Evolutionary conservation across 1,140 invertebrate species (phyloP), one percentile per base, ranked within the genome.

Genomic region (Bombus breviceps): DNA sequence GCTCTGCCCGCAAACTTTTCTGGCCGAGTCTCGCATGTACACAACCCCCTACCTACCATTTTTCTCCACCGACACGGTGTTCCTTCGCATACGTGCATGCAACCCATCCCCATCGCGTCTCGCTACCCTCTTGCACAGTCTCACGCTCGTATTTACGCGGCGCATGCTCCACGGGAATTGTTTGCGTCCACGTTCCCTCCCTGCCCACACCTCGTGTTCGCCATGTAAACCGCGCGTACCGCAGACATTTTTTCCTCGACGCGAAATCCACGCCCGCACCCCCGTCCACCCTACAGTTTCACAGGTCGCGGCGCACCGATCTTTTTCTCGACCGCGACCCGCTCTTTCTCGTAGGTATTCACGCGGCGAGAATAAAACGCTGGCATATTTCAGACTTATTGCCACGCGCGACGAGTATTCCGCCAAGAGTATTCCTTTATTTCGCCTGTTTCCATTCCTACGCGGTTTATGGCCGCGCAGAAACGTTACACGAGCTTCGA

Each of bases 371-470:
- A 93, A 93, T 91, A 93, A 93, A 93, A 93, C 89, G 87, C 88
- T 72, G 87, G 88, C 90, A 93, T 92, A 93, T 93, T 93, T 93
- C 92, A 93, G 91, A 93, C 92, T 93, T 93, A 93, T 93, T 93
- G 92, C 86, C 72, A 73, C 25, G 68, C 81, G 72, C 78, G 77
- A 77, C 76, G 77, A 86, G 81, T 80, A 84, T 89, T 75, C 84
- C 64, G 78, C 68, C 80, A 62, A 80, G 87, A 66, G 66, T 37
- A 37, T 68, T 68, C 92, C 92, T 92, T 93, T 93, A 93, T 92
- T 89, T 90, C 90, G 87, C 87, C 88, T 86, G 88, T 86, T 93
- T 93, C 92, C 91, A 91, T 92, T 92, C 86, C 89, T 88, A 89
- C 88, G 86, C 87, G 85, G 89, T 92, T 93, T 92, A 92, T 81